Evolutionary conservation across 2,888 invertebrate species (phyloP).

Genomic region (Ennomos fuscantarius): DNA sequence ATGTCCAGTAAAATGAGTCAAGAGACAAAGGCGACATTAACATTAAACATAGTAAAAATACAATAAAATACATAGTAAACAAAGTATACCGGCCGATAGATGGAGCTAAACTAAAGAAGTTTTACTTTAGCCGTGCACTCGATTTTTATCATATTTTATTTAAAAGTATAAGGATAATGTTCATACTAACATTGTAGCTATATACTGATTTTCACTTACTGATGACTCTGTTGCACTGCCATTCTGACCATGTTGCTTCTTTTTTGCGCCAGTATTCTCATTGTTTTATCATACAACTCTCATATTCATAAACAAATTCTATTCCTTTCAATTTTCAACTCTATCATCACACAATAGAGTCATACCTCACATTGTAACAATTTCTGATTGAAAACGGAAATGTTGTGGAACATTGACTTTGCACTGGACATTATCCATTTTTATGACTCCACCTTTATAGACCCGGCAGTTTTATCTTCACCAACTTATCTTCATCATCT

Average conservation of each 20-base stretch:
- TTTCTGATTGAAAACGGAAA: conserved; percentile 15
- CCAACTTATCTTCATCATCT: conserved; percentile 33
- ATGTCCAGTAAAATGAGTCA: too few relatives aligned
- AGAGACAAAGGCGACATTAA: too few relatives aligned
- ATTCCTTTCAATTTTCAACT: conserved; percentile 20
- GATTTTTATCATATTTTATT: too few relatives aligned
- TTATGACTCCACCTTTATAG: conserved; percentile 68
- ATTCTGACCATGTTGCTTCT: conserved; percentile 1
- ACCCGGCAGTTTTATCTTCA: conserved; percentile 51
- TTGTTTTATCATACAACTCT: conserved; percentile 26
- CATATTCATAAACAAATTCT: conserved; percentile 3
- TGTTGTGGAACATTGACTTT: conserved; percentile 29
- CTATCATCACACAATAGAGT: conserved; percentile 26
- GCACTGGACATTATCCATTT: conserved; percentile 64
- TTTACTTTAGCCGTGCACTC: too few relatives aligned
- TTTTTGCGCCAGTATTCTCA: conserved; percentile 19
- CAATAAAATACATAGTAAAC: too few relatives aligned
- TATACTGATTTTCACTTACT: too few relatives aligned
- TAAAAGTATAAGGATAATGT: too few relatives aligned
- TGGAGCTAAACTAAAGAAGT: too few relatives aligned
- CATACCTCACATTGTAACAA: conserved; percentile 11
- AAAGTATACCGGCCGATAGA: too few relatives aligned
- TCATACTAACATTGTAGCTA: too few relatives aligned
- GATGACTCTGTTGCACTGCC: too few relatives aligned
- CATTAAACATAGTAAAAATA: too few relatives aligned